Evolutionary conservation across 2,113 vertebrate species (phyloP).

Genomic region (Crotalus horridus): DNA sequence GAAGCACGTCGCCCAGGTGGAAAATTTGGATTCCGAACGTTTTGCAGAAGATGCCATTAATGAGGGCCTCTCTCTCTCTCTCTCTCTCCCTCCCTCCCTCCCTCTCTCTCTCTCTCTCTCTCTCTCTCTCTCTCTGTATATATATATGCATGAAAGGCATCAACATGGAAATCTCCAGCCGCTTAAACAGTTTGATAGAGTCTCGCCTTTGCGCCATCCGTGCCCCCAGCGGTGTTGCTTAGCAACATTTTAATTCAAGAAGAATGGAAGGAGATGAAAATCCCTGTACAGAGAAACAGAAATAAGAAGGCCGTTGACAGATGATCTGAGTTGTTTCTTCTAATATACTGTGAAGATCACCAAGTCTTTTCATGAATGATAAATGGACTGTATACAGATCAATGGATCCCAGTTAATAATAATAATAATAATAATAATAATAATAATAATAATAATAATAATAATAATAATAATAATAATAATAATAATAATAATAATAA

Average conservation of each 20-base stretch:
- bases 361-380: constrained; percentile 91
- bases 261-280: constrained; percentile 86
- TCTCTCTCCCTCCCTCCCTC: no score
- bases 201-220: constrained; percentile 64
- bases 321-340: constrained; percentile 92
- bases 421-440: background rate
- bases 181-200: constrained; percentile 76
- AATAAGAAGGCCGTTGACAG: constrained; percentile 87
- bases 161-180: constrained; percentile 60
- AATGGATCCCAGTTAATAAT: constrained; percentile 72
- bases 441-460: constrained; percentile 31
- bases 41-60: constrained; percentile 62
- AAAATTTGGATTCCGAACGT: constrained; percentile 42
- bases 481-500: background rate
- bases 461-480: constrained; percentile 43
- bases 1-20: background rate
- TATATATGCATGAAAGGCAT: constrained; percentile 42
- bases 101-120: no score
- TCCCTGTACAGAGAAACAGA: constrained; percentile 86
- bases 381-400: constrained; percentile 89
- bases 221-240: constrained; percentile 84
- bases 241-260: constrained; percentile 90
- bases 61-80: background rate
- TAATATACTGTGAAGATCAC: constrained; percentile 94
- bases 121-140: no score